Conservation (phyloP, 2,113 vertebrate species). For the Catharus bicknelli region DNA sequence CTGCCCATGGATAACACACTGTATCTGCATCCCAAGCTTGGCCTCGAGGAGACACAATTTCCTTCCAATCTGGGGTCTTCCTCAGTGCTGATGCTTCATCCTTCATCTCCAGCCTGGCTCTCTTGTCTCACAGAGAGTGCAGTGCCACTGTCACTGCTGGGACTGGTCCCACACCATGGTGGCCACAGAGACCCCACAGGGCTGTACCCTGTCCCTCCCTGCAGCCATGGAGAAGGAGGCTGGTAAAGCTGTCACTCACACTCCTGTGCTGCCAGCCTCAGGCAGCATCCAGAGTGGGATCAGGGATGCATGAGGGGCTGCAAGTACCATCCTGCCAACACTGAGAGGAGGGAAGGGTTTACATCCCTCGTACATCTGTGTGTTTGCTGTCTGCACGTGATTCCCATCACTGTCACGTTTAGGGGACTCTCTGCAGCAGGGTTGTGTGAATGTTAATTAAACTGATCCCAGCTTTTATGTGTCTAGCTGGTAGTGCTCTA, state of each 20-base stretch:
- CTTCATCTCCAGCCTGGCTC: not conserved
- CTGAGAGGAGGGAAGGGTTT: not conserved
- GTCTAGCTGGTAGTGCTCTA: not conserved
- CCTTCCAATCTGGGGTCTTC: not conserved
- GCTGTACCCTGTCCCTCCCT: accelerated
- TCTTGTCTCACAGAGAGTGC: accelerated
- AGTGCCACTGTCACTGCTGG: not conserved
- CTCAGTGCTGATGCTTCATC: not conserved
- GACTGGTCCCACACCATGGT: accelerated
- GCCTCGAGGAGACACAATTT: not conserved
- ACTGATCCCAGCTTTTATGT: not conserved
- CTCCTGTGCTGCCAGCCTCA: not conserved
- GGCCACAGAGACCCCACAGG: accelerated
- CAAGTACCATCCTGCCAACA: accelerated
- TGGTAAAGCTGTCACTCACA: not conserved
- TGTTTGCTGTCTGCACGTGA: not conserved
- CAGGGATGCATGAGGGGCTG: not conserved
- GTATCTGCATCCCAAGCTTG: accelerated
- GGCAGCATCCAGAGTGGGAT: not conserved
- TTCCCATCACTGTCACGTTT: not conserved
- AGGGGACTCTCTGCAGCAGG: not conserved
- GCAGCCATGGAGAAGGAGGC: not conserved
- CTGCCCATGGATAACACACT: accelerated
- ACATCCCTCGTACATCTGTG: not conserved
- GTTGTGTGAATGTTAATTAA: not conserved